Conservation (phyloP, 2,888 invertebrate genomes). For the Ophraella communa region DNA sequence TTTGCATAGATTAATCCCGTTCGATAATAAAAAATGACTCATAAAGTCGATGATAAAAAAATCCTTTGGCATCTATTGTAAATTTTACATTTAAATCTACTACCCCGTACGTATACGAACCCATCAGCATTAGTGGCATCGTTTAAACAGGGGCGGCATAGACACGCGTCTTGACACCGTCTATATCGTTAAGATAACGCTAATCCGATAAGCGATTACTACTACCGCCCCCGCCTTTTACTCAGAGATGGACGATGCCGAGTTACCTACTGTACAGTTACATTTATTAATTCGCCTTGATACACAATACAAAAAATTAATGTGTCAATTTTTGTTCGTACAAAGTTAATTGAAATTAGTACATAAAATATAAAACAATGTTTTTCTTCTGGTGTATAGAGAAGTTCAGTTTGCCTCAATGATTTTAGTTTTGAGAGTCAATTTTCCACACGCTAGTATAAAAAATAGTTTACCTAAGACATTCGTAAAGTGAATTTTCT, state of each 20-base stretch:
- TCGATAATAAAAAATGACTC: constrained; percentile 3
- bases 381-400: too few species aligned
- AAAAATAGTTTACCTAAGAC: too few species aligned
- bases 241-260: background rate
- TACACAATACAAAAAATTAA: too few species aligned
- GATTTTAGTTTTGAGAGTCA: too few species aligned
- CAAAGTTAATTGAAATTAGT: too few species aligned
- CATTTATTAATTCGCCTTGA: too few species aligned
- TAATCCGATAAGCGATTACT: constrained; percentile 63
- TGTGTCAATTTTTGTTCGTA: too few species aligned
- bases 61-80: constrained; percentile 1
- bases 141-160: constrained; percentile 26
- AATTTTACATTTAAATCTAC: background rate
- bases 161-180: constrained; percentile 54
- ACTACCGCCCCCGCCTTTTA: constrained; percentile 46
- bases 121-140: constrained; percentile 7
- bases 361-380: too few species aligned
- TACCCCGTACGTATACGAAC: background rate
- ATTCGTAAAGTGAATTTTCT: too few species aligned
- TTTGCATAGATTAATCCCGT: background rate
- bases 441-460: too few species aligned
- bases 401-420: too few species aligned
- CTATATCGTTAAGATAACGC: constrained; percentile 62
- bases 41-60: background rate
- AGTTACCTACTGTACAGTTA: background rate